Percentiles rank a stretch among this genome's conserved stretches.
These are phyloP conservation scores for Pseudopleuronectes americanus DNA, from an alignment of 2,797 vertebrate genomes.

Conservation along the genomic window DNA sequence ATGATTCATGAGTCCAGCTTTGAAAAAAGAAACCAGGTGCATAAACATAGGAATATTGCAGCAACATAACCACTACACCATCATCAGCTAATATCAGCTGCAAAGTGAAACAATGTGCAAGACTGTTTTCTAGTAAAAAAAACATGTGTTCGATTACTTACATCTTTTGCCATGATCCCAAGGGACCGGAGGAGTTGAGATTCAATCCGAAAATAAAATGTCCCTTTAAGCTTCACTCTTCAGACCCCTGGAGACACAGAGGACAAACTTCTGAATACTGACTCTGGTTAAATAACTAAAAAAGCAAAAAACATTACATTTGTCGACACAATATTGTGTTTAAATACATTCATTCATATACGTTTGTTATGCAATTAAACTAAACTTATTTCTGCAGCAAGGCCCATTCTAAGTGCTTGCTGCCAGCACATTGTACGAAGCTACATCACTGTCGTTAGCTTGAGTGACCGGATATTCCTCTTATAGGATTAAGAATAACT, in stretches of 20 bases:
- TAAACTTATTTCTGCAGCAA: slow-evolving; percentile 25
- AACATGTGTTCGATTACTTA: slow-evolving; percentile 62
- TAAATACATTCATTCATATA: neutral
- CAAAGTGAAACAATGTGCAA: neutral
- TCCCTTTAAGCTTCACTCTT: slow-evolving; percentile 59
- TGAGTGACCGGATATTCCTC: slow-evolving; percentile 16
- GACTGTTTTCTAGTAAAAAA: neutral
- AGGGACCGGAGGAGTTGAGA: slow-evolving; percentile 76
- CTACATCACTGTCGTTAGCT: slow-evolving; percentile 68
- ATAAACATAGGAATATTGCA: neutral
- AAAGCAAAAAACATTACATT: neutral
- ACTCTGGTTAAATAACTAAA: too few relatives aligned
- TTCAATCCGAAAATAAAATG: slow-evolving; percentile 67
- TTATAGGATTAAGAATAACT: neutral
- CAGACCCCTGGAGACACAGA: slow-evolving; percentile 64
- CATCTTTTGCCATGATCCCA: slow-evolving; percentile 90
- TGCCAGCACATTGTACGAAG: slow-evolving; percentile 63
- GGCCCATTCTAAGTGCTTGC: slow-evolving; percentile 57
- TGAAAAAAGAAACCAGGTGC: neutral
- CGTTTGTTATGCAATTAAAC: slow-evolving; percentile 4
- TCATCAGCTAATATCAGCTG: neutral
- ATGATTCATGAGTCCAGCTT: neutral
- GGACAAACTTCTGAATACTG: slow-evolving; percentile 1
- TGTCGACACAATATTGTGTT: neutral
- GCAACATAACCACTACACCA: neutral